These are phyloP conservation scores for Parasteatoda lunata DNA, from an alignment of 2,888 invertebrate genomes.

Conservation along the genomic window DNA sequence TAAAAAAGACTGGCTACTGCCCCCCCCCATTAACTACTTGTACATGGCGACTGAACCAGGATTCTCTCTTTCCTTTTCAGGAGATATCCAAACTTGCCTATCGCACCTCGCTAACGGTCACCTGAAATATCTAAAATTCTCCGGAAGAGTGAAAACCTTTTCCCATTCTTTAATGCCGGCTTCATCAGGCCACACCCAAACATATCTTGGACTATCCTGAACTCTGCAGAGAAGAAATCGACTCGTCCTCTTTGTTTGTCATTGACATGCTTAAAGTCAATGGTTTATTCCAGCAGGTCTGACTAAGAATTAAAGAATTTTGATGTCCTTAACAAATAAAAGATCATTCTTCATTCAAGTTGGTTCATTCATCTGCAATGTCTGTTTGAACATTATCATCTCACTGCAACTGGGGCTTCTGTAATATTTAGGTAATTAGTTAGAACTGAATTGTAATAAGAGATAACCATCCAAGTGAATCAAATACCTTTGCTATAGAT, in stretches of 20 bases:
- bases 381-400: constrained; percentile 69
- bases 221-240: not conserved
- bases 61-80: not conserved
- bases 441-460: constrained; percentile 47
- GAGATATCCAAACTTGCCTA: not conserved
- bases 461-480: constrained; percentile 66
- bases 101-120: not conserved
- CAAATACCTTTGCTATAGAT: constrained; percentile 41
- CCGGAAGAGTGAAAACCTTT: not conserved
- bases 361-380: constrained; percentile 11
- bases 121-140: not conserved
- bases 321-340: not conserved
- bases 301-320: not conserved
- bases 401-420: constrained; percentile 70
- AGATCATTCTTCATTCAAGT: constrained; percentile 18
- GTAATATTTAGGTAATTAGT: constrained; percentile 69
- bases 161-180: not conserved
- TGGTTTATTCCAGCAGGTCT: not conserved
- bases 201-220: not conserved
- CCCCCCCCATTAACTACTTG: not conserved
- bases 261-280: not conserved
- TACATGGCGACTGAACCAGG: not conserved
- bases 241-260: not conserved
- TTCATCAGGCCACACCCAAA: not conserved
- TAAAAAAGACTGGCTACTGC: not conserved